Conservation (phyloP, 2,888 invertebrate genomes). For the Poecilobothrus nobilitatus region DNA sequence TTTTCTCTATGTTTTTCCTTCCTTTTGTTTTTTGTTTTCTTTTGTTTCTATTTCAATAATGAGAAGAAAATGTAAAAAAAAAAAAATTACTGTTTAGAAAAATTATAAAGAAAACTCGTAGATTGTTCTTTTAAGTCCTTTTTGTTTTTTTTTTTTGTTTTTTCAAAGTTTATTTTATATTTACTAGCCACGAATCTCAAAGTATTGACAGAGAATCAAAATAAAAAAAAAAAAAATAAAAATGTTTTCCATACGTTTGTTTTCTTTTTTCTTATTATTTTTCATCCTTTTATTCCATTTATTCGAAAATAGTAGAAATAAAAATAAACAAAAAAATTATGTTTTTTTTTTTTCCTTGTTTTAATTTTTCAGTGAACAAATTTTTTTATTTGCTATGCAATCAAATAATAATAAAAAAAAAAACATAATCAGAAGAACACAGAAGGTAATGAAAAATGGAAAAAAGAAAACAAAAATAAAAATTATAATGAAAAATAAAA, state of each 20-base stretch:
- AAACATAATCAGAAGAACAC: too few species aligned
- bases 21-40: constrained; percentile 20
- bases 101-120: not conserved
- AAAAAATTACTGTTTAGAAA: not conserved
- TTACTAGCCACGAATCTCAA: not conserved
- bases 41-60: constrained; percentile 11
- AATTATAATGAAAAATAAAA: too few species aligned
- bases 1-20: constrained; percentile 17
- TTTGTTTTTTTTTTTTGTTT: not conserved
- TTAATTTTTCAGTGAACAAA: too few species aligned
- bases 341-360: not conserved
- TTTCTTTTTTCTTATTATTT: too few species aligned
- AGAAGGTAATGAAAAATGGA: too few species aligned
- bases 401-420: too few species aligned
- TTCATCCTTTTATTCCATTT: too few species aligned
- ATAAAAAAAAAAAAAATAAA: not conserved
- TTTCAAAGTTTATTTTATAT: constrained; percentile 1
- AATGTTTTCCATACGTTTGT: too few species aligned
- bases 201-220: not conserved
- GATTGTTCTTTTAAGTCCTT: not conserved
- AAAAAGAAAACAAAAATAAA: too few species aligned
- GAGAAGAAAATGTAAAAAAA: constrained; percentile 5
- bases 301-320: too few species aligned
- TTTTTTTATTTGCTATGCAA: too few species aligned
- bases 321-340: too few species aligned